phyloP scores from a whole-genome alignment of 2,113 vertebrate species.

The Oreotragus oreotragus region DNA sequence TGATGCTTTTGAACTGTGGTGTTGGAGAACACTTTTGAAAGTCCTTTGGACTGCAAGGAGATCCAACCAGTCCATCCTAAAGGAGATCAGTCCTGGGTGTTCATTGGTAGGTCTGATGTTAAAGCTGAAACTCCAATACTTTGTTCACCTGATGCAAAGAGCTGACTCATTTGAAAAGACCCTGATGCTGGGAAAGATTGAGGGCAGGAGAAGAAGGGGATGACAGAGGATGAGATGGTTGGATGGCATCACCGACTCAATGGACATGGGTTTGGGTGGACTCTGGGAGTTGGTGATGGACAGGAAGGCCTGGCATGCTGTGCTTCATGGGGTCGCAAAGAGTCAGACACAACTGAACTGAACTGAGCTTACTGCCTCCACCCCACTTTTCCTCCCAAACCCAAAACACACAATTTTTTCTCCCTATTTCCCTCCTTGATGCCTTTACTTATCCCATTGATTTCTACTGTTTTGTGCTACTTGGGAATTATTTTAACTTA shows the following conservation, averaged over 20 bases:
- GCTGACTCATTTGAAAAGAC: neutral
- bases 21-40: neutral
- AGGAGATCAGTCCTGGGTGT: neutral
- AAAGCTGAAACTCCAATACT: neutral
- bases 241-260: neutral
- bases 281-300: too few relatives aligned
- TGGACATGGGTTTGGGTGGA: neutral
- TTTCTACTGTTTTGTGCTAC: neutral
- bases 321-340: neutral
- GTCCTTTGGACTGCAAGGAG: neutral
- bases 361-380: neutral
- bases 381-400: neutral
- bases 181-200: neutral
- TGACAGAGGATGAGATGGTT: neutral
- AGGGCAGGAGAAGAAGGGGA: neutral
- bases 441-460: neutral
- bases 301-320: neutral
- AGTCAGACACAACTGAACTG: neutral
- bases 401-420: neutral
- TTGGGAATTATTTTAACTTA: conserved; percentile 1
- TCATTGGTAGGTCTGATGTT: neutral
- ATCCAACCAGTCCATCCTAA: neutral
- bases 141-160: neutral
- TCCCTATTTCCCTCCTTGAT: neutral
- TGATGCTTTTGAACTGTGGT: neutral